Base-by-base conservation (phyloP, 2,113 vertebrate species). In the Melanerpes aurifrons region DNA sequence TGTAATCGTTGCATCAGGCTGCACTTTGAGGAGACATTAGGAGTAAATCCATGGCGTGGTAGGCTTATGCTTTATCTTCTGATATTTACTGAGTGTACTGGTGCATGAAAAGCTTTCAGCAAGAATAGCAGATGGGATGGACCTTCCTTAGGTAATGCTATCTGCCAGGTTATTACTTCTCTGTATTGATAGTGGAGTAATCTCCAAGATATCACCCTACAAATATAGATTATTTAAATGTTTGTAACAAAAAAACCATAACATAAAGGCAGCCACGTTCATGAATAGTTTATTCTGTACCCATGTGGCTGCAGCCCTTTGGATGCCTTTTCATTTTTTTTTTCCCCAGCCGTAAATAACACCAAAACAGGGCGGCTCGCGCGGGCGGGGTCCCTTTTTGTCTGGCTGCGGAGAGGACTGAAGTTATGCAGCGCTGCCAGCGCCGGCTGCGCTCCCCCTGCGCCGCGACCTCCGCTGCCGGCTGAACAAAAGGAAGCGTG, bases 1-100 rank as follows among this genome's bases (percentile, higher is more conserved):
- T 98, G 98, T 98, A 98, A 98, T 98, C 97, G 97, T 98, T 98
- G 98, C 98, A 98, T 98, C 97, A 95, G 98, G 97, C 98, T 97
- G 98, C 98, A 98, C 98, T 98, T 98, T 98, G 97, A 98, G 98
- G 98, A 98, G 98, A 98, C 98, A 98, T 98, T 98, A 98, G 98
- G 97, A 98, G 98, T 98, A 98, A 98, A 98, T 98, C 98, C 98
- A 93, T 98, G 97, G 98, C 95, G 96, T 98, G 98, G 98, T 98
- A 97, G 98, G 97, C 98, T 98, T 98, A 98, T 97, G 97, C 97
- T 98, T 98, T 98, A 98, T 98, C 98, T 98, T 98, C 97, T 98
- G 98, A 98, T 98, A 98, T 98, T 98, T 98, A 98, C 98, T 97
- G 98, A 98, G 98, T 98, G 98, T 98, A 98, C 98, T 98, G 98